phyloP scores from a whole-genome alignment of 2,113 vertebrate species.

The Quiscalus mexicanus region DNA sequence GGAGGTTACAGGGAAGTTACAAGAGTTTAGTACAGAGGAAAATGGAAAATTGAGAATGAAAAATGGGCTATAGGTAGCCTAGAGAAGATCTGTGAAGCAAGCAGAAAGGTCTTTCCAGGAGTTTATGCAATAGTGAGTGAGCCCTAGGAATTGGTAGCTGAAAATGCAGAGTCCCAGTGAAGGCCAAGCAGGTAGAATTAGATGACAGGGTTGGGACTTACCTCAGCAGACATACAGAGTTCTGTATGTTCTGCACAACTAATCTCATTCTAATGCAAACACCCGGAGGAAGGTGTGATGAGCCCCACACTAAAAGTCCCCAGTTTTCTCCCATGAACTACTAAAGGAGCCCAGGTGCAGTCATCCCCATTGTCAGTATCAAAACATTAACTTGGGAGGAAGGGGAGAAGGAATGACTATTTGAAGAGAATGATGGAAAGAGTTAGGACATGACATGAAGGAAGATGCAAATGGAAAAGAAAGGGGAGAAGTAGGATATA shows the following conservation, averaged over 20 bases:
- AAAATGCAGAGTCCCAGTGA: not conserved
- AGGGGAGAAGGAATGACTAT: not conserved
- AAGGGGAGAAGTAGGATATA: not conserved
- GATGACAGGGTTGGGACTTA: not conserved
- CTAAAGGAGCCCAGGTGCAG: not conserved
- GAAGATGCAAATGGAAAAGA: not conserved
- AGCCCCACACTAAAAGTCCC: not conserved
- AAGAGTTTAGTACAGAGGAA: not conserved
- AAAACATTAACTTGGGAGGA: not conserved
- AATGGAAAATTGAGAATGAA: not conserved
- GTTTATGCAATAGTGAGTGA: not conserved
- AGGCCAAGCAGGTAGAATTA: not conserved
- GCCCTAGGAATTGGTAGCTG: not conserved
- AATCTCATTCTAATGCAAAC: not conserved
- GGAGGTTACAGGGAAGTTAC: not conserved
- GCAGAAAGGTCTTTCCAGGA: not conserved
- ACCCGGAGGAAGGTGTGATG: not conserved
- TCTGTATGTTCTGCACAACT: not conserved
- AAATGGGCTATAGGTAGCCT: not conserved
- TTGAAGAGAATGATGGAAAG: not conserved
- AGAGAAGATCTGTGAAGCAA: not conserved
- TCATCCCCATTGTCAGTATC: not conserved
- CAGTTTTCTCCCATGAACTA: not conserved
- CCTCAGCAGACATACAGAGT: not conserved
- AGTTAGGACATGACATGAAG: not conserved